Evolutionary conservation across 2,888 invertebrate species (phyloP).

Genomic region (Dioctria rufipes): DNA sequence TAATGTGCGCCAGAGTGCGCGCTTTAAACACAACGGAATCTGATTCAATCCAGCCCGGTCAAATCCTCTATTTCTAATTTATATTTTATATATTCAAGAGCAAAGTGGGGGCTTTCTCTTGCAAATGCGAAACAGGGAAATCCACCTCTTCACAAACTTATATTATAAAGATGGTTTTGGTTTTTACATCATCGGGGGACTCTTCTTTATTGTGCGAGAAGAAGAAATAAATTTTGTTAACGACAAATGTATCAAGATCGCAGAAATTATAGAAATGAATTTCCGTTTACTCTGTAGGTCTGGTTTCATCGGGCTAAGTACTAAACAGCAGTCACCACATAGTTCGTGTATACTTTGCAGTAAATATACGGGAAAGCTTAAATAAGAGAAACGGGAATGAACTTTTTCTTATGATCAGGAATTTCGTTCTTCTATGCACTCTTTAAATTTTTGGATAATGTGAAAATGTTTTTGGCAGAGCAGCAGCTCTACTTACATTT

Average conservation of each 20-base stretch:
- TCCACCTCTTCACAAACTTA: background rate
- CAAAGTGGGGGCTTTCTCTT: slow-evolving; percentile 31
- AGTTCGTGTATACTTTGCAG: background rate
- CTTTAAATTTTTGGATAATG: background rate
- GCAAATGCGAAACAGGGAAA: slow-evolving; percentile 8
- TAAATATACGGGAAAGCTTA: background rate
- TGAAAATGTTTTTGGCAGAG: no score
- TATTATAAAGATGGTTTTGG: background rate
- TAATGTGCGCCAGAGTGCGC: background rate
- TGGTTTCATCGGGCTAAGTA: background rate
- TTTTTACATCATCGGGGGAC: slow-evolving; percentile 11
- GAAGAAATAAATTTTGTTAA: slow-evolving; percentile 54
- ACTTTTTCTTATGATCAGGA: background rate
- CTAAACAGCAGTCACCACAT: background rate
- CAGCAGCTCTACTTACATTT: no score
- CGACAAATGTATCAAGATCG: slow-evolving; percentile 27
- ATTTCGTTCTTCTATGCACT: background rate
- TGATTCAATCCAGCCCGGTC: background rate
- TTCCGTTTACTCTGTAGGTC: background rate
- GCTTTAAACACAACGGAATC: background rate
- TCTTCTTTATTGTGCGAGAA: slow-evolving; percentile 45
- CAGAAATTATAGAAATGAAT: slow-evolving; percentile 16
- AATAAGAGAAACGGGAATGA: slow-evolving; percentile 45
- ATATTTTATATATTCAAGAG: no score
- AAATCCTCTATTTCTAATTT: no score